Base-by-base conservation (phyloP, 2,113 vertebrate genomes). In the rat (Rattus norvegicus) region DNA sequence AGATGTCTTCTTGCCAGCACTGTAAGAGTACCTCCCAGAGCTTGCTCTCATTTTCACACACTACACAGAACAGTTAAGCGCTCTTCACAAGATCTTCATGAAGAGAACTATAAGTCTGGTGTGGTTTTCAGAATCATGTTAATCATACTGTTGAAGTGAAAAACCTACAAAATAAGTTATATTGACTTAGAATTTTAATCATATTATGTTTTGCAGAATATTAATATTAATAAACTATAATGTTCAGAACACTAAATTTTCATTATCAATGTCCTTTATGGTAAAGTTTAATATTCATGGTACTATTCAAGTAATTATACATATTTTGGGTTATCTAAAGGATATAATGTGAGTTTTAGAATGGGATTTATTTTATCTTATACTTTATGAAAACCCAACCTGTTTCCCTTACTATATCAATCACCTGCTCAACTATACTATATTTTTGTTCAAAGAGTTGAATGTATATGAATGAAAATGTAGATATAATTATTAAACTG, bases 51-150 rank as follows among this genome's bases (percentile, higher is more conserved):
- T 49, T 91, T 86, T 75, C 12, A 54, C 52, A 54, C 52, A 52
- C 52, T 52, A 7, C 6, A 52, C 52, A 52, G 52, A 52, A 52
- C 52, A 52, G 52, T 10, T 52, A 52, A 52, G 52, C 52, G 86
- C 63, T 39, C 10, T 49, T 84, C 19, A 65, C 20, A 69, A 2
- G 59, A 47, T 90, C 88, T 52, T 90, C 86, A 79, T 33, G 12
- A 83, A 28, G 84, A 39, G 94, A 73, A 76, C 77, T 39, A 72
- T 86, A 67, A 61, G 80, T 93, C 26, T 70, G n/a, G 24, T 65
- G 80, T 86, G 17, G 83, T 91, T 94, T 95, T 96, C 61, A 95
- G 16, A 96, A 94, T 93, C 49, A 93, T 11, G 9, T 83, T 92
- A 91, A 72, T 26, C 13, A 67, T 91, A 81, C 36, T 77, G 14